Percentiles rank a stretch among this genome's conserved stretches.
phyloP scores from a whole-genome alignment of 2,797 vertebrate species.

The Manis pentadactyla region DNA sequence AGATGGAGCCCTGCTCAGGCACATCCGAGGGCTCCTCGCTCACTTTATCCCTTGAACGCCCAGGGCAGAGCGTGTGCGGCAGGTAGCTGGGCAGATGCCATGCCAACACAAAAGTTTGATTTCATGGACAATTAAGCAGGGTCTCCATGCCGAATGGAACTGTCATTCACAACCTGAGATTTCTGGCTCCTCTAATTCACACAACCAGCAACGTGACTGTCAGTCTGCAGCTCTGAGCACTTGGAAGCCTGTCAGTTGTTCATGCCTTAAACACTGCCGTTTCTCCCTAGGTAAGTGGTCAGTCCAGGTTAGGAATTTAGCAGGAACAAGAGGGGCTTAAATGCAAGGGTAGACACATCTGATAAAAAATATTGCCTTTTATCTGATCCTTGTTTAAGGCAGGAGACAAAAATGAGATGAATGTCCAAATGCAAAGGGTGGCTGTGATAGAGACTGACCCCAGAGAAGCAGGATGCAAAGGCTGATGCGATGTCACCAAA shows the following conservation, averaged over 20 bases:
- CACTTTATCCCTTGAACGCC: rapidly evolving
- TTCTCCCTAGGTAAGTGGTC: background rate
- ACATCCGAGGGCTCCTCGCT: rapidly evolving
- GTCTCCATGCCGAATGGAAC: conserved; percentile 73
- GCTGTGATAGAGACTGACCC: background rate
- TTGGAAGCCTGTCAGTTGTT: conserved; percentile 53
- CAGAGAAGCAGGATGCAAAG: background rate
- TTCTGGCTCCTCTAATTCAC: conserved; percentile 59
- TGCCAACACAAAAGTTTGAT: conserved; percentile 35
- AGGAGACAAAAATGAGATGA: conserved; percentile 28
- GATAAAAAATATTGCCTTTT: background rate
- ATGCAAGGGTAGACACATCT: background rate
- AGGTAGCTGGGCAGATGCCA: background rate
- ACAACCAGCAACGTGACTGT: background rate
- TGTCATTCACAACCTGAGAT: conserved; percentile 50
- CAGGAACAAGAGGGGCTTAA: background rate
- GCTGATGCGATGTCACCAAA: background rate
- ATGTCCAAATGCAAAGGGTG: background rate
- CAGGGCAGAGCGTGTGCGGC: rapidly evolving
- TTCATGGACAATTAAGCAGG: conserved; percentile 76
- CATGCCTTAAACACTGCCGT: conserved; percentile 26
- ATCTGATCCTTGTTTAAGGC: background rate
- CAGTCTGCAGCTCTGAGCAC: background rate
- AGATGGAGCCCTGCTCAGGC: rapidly evolving
- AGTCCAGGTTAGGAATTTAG: background rate